A percentile compares a stretch with the other conserved stretches of the same genome.
phyloP scores from a whole-genome alignment of 2,113 vertebrate genomes.

The Azemiops feae region DNA sequence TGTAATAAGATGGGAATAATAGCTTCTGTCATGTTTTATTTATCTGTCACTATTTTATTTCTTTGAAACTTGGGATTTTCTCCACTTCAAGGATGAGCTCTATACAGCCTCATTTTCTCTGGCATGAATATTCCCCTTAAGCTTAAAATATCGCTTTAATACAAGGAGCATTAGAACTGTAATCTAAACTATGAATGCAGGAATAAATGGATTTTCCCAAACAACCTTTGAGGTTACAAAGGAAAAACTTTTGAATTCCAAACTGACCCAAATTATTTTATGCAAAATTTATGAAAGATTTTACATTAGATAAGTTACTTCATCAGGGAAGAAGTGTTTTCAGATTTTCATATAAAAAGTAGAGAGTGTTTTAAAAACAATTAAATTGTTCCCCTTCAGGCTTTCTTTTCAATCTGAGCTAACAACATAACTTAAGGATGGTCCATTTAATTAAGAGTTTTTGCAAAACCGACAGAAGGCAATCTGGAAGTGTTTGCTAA shows the following conservation, averaged over 20 bases:
- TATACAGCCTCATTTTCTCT: not conserved
- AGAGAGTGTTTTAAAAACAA: constrained; percentile 75
- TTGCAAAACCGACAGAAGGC: constrained; percentile 79
- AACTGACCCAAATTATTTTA: constrained; percentile 73
- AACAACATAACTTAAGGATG: constrained; percentile 83
- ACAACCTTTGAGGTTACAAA: constrained; percentile 44
- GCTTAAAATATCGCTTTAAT: not conserved
- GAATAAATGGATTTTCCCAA: constrained; percentile 59
- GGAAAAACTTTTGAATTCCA: constrained; percentile 62
- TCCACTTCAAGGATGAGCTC: not conserved
- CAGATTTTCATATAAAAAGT: constrained; percentile 49
- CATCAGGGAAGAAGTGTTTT: constrained; percentile 60
- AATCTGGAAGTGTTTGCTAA: constrained; percentile 77
- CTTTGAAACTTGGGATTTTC: not conserved
- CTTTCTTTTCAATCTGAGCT: constrained; percentile 81
- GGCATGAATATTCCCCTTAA: not conserved
- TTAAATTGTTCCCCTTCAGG: constrained; percentile 81
- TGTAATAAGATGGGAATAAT: not conserved
- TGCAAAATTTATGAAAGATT: constrained; percentile 66
- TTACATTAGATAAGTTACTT: constrained; percentile 70
- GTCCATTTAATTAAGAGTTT: constrained; percentile 83
- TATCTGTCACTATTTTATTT: not conserved
- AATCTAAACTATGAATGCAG: constrained; percentile 48
- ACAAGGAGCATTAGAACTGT: not conserved
- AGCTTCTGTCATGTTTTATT: not conserved